phyloP scores from a whole-genome alignment of 2,797 vertebrate species.

The Buphagus erythrorhynchus region DNA sequence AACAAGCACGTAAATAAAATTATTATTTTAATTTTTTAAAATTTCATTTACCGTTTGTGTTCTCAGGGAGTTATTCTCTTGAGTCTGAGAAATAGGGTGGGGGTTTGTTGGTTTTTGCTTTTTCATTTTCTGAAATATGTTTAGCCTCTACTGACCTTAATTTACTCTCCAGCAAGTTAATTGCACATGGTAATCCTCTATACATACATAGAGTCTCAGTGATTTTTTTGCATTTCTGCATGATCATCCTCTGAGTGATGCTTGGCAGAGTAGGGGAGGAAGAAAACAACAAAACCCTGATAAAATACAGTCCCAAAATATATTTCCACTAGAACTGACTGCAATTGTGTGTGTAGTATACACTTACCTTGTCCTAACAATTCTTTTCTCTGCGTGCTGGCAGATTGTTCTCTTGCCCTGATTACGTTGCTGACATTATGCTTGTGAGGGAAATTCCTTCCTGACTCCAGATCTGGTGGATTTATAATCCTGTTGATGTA shows the following conservation, averaged over 20 bases:
- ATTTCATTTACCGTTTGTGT: neutral
- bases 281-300: neutral
- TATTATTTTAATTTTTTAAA: neutral
- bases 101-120: neutral
- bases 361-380: neutral
- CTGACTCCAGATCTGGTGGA: neutral
- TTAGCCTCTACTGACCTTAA: neutral
- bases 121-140: neutral
- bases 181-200: neutral
- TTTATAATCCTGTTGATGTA: slow-evolving; percentile 38
- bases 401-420: neutral
- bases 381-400: neutral
- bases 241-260: neutral
- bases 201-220: neutral
- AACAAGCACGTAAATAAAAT: neutral
- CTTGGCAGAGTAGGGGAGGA: neutral
- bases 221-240: neutral
- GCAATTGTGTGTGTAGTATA: neutral
- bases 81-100: neutral
- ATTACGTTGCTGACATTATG: slow-evolving; percentile 42
- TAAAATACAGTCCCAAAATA: neutral
- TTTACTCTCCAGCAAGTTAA: slow-evolving; percentile 16
- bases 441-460: neutral
- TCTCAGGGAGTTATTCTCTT: neutral
- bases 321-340: neutral